These are phyloP conservation scores for Okapia johnstoni DNA, from an alignment of 2,113 vertebrate species.

Conservation along the genomic window DNA sequence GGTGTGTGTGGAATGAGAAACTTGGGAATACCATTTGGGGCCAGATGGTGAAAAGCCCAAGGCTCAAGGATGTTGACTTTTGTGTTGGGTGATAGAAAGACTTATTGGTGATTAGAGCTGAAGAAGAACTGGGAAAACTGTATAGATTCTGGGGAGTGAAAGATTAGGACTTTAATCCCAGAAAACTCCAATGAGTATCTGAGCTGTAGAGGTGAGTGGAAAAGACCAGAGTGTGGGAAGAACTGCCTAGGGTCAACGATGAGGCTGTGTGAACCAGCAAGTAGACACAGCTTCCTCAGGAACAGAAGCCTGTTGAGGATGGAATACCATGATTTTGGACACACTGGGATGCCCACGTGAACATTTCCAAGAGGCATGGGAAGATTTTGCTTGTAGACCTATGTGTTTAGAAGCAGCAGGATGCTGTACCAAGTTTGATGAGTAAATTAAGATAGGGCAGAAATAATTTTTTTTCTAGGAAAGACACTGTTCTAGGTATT, in stretches of 20 bases:
- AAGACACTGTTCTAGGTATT: neutral
- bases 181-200: neutral
- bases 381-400: neutral
- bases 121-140: neutral
- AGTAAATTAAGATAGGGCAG: neutral
- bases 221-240: neutral
- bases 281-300: neutral
- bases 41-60: neutral
- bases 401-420: neutral
- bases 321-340: neutral
- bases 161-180: neutral
- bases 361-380: neutral
- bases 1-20: neutral
- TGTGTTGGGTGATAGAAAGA: neutral
- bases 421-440: neutral
- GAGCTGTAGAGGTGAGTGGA: neutral
- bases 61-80: neutral
- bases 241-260: neutral
- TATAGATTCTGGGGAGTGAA: neutral
- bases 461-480: neutral
- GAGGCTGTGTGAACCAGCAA: neutral
- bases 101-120: neutral
- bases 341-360: neutral
- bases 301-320: neutral
- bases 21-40: neutral